These are phyloP conservation scores for Drosophila navojoa DNA, from an alignment of 1,140 invertebrate species.

Conservation along the genomic window DNA sequence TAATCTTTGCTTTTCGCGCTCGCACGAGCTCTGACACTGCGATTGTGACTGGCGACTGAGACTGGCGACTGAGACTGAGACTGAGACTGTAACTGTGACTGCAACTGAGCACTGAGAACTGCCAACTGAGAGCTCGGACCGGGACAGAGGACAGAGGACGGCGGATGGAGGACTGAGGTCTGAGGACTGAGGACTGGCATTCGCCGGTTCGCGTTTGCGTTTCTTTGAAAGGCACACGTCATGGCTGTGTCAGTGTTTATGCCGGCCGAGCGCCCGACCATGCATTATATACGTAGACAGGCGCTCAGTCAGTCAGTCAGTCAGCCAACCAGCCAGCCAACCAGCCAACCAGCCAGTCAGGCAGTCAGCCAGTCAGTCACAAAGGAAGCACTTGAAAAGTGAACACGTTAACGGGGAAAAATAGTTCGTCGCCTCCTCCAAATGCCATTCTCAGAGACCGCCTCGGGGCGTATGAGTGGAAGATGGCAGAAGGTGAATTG, in stretches of 20 bases:
- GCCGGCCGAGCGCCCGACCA: conserved; percentile 64
- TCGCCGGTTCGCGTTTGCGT: conserved; percentile 43
- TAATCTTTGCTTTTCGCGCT: conserved; percentile 59
- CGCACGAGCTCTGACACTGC: conserved; percentile 32
- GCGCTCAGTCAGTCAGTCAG: conserved; percentile 55
- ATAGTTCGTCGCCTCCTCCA: conserved; percentile 74
- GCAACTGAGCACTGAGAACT: conserved; percentile 17
- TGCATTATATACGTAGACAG: conserved; percentile 68
- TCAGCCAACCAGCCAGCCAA: conserved; percentile 41
- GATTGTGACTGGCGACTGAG: conserved; percentile 32
- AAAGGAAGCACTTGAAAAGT: conserved; percentile 75
- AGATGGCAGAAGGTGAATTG: conserved; percentile 34
- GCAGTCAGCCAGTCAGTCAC: conserved; percentile 16
- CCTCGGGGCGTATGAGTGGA: conserved; percentile 18
- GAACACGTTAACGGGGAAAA: conserved; percentile 75
- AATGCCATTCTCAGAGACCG: conserved; percentile 37
- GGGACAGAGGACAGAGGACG: conserved; percentile 8
- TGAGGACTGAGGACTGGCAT: conserved; percentile 35
- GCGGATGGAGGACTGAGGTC: not conserved
- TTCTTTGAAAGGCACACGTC: conserved; percentile 78
- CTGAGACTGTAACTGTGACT: conserved; percentile 17
- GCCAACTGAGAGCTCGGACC: conserved; percentile 9
- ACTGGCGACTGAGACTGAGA: conserved; percentile 21
- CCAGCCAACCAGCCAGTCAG: not conserved
- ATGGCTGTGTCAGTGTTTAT: conserved; percentile 75